phyloP scores from a whole-genome alignment of 2,797 vertebrate species.

The Hirundo rustica region DNA sequence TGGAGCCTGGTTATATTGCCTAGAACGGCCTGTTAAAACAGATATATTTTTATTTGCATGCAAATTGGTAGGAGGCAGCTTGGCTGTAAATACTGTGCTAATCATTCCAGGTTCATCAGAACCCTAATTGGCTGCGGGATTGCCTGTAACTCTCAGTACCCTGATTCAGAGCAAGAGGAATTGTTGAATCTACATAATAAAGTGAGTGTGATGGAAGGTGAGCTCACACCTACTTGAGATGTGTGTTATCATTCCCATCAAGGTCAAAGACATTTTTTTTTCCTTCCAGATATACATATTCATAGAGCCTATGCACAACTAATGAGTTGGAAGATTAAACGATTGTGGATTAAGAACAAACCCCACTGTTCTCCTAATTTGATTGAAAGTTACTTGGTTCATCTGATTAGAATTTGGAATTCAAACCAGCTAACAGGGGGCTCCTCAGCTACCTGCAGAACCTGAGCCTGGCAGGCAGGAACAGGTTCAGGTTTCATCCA shows the following conservation, averaged over 20 bases:
- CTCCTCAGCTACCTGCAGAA: background rate
- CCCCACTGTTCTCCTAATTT: slow-evolving; percentile 73
- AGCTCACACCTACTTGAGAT: slow-evolving; percentile 60
- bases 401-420: slow-evolving; percentile 72
- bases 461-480: background rate
- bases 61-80: slow-evolving; percentile 65
- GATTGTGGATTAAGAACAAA: slow-evolving; percentile 73
- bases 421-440: slow-evolving; percentile 13
- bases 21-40: slow-evolving; percentile 6
- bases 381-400: slow-evolving; percentile 70
- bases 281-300: slow-evolving; percentile 73
- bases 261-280: slow-evolving; percentile 69
- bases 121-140: slow-evolving; percentile 68
- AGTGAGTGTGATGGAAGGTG: slow-evolving; percentile 40
- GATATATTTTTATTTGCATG: slow-evolving; percentile 69
- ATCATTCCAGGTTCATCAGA: slow-evolving; percentile 76
- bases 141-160: slow-evolving; percentile 32
- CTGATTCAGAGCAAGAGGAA: slow-evolving; percentile 60
- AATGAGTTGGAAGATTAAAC: slow-evolving; percentile 77
- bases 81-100: slow-evolving; percentile 68
- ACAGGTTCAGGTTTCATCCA: background rate
- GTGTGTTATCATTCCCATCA: slow-evolving; percentile 67
- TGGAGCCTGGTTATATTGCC: background rate
- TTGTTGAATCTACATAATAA: slow-evolving; percentile 70
- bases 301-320: slow-evolving; percentile 68